Evolutionary conservation across 2,797 vertebrate genomes (phyloP).

Genomic region (Philypnodon macrostomus): DNA sequence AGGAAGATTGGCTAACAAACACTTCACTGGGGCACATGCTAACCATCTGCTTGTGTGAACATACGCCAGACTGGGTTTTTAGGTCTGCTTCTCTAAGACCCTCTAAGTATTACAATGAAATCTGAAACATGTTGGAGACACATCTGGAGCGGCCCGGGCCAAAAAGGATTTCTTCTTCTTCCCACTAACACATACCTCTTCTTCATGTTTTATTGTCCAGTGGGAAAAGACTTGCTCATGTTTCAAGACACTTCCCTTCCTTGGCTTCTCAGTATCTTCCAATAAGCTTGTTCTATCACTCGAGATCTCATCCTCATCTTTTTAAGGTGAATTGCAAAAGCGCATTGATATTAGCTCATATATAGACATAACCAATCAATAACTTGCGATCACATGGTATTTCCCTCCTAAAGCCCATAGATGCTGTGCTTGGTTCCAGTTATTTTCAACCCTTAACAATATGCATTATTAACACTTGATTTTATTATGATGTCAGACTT

Average conservation of each 20-base stretch:
- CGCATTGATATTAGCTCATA: too few relatives aligned
- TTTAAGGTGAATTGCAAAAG: conserved; percentile 8
- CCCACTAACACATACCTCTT: conserved; percentile 53
- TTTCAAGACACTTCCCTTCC: conserved; percentile 52
- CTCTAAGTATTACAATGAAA: conserved; percentile 62
- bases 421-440: too few relatives aligned
- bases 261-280: conserved; percentile 36
- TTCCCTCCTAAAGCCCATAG: too few relatives aligned
- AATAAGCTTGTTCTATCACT: conserved; percentile 10
- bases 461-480: too few relatives aligned
- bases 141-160: conserved; percentile 65
- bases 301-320: conserved; percentile 17
- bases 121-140: conserved; percentile 61
- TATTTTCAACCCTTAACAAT: too few relatives aligned
- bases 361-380: too few relatives aligned
- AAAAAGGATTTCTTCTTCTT: conserved; percentile 49
- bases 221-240: conserved; percentile 50
- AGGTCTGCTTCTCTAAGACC: conserved; percentile 52
- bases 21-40: conserved; percentile 33
- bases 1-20: conserved; percentile 15
- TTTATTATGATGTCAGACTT: too few relatives aligned
- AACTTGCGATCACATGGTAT: too few relatives aligned
- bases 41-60: conserved; percentile 47
- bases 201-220: conserved; percentile 66
- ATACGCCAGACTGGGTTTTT: conserved; percentile 39